These are phyloP conservation scores for Pandemis corylana DNA, from an alignment of 2,888 invertebrate genomes.

Conservation along the genomic window DNA sequence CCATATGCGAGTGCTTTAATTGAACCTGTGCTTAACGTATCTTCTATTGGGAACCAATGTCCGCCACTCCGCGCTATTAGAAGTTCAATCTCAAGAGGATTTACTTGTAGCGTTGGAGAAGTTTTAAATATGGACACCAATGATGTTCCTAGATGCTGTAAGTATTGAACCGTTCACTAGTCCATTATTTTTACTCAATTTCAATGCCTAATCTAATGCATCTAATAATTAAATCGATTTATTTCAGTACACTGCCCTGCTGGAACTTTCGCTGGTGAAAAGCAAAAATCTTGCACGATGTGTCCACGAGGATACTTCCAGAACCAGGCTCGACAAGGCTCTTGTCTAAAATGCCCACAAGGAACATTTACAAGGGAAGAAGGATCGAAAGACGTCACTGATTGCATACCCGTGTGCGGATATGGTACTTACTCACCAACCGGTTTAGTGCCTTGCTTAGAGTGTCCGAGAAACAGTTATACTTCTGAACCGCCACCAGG, in stretches of 20 bases:
- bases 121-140: constrained; percentile 97
- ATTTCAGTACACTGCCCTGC: constrained; percentile 97
- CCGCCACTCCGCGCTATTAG: constrained; percentile 94
- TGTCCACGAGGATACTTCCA: constrained; percentile 98
- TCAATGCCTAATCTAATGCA: neutral
- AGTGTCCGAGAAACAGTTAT: constrained; percentile 97
- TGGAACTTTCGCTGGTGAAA: constrained; percentile 96
- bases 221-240: constrained; percentile 5
- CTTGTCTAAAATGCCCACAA: constrained; percentile 95
- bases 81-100: constrained; percentile 94
- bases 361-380: constrained; percentile 97
- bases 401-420: constrained; percentile 97
- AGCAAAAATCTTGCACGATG: constrained; percentile 95
- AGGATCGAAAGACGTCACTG: constrained; percentile 93
- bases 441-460: constrained; percentile 96
- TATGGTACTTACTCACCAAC: constrained; percentile 98
- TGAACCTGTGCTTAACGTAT: constrained; percentile 94
- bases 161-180: constrained; percentile 69
- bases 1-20: constrained; percentile 96
- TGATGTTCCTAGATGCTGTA: constrained; percentile 95
- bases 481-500: constrained; percentile 94
- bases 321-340: constrained; percentile 95
- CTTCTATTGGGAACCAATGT: constrained; percentile 96
- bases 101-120: constrained; percentile 97
- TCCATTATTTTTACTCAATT: neutral